Evolutionary conservation across 2,888 invertebrate genomes (phyloP), one percentile per base, ranked within the genome.

Genomic region (Agrenia bidenticulata): DNA sequence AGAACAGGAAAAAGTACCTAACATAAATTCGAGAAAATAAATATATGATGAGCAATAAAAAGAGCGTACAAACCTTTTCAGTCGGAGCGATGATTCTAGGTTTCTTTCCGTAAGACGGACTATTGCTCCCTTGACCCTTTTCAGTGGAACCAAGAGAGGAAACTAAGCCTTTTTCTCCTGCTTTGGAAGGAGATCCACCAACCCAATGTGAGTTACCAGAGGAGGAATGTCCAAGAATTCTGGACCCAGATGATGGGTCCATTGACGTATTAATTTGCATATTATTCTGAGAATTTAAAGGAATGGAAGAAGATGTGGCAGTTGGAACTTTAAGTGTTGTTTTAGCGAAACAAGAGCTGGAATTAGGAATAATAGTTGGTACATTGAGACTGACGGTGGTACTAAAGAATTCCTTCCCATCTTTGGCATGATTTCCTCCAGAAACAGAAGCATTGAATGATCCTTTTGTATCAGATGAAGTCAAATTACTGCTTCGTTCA

Each of bases 271-370:
- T 50, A 39, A 53, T 41, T 54, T 41, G 61, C 24, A 11, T n/a
- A 45, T n/a, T 45, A 45, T 45, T 15, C 45, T 45, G 45, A 45
- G 45, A 45, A 45, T 45, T 45, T 45, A 45, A 45, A 19, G 45
- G 19, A 45, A 17, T 45, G 45, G 45, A 45, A 45, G 39, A 39
- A 15, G 15, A 17, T 15, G 15, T 45, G 45, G 45, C 45, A 45
- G 19, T 55, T n/a, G 73, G 73, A 53, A 73, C 71, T 61, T 73
- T 73, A n/a, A 73, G 66, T 32, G 66, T 63, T 11, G 73, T 66
- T 63, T 76, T 76, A 1, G 70, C 74, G 61, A 76, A 76, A 13
- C 73, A 75, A 27, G 68, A 61, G 24, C 66, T 61, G 21, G 66
- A 64, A 24, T 67, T 69, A 55, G 72, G 72, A 60, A 69, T 66